Evolutionary conservation across 1,140 invertebrate species (phyloP), one percentile per base, ranked within the genome.

Genomic region (Caenorhabditis brenneri): DNA sequence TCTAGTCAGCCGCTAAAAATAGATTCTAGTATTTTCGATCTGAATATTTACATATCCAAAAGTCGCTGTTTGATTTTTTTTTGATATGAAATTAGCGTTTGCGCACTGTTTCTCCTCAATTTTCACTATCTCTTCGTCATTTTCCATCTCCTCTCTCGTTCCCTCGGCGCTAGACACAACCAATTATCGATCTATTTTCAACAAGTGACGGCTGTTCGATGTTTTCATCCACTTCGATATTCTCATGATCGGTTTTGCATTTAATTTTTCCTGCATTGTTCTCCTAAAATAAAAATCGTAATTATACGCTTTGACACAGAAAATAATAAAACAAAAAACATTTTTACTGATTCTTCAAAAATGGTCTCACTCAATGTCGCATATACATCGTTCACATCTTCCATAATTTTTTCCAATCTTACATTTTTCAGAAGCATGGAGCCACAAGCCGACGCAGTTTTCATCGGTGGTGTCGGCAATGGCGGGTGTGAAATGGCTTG

Each of bases 391-490:
- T 46, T 46, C 2, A 46, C 6, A 51, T 51, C 19, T 51, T 2
- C 19, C 48, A 51, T 5, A 5, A 10, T 15, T 51, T 51, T 4
- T n/a, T n/a, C 15, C 48, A 55, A 10, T 27, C 27, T 27, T 0
- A 10, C 12, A 9, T 55, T 24, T 65, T 65, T 16, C 31, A 65
- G 31, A 46, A n/a, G 29, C 51, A 87, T 87, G 86, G 86, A 87
- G 48, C 86, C 86, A n/a, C 51, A 79, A 55, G 58, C 33, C 24
- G 86, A 82, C 39, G 86, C 82, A 31, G 65, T 87, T 33, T 85
- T 80, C 24, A 86, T 87, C 81, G 85, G 86, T 5, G 69, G 79
- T 58, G 87, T 82, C 60, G 74, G 83, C 79, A 86, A 80, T 39
- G 60, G 79, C 27, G 80, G 84, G 15, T 22, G 74, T 82, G 80